phyloP scores from a whole-genome alignment of 1,140 invertebrate genomes.

The Episyrphus balteatus region DNA sequence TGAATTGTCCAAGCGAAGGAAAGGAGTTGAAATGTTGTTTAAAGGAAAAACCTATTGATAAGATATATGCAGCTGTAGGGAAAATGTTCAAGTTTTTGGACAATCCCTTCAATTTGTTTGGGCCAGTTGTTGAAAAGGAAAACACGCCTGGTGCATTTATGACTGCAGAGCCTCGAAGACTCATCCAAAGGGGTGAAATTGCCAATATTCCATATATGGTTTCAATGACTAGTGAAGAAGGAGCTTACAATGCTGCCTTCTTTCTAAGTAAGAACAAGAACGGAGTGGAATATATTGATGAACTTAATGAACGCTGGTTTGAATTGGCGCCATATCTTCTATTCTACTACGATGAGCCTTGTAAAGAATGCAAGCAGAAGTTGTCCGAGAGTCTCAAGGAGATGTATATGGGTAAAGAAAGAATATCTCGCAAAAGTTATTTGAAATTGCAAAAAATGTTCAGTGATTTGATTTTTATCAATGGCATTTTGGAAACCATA shows the following conservation, averaged over 20 bases:
- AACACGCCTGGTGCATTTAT: conserved; percentile 38
- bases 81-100: conserved; percentile 37
- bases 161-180: conserved; percentile 37
- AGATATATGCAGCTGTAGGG: conserved; percentile 14
- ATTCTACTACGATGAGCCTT: too few relatives aligned
- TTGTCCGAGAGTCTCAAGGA: too few relatives aligned
- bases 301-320: conserved; percentile 17
- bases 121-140: conserved; percentile 40
- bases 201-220: conserved; percentile 43
- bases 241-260: conserved; percentile 41
- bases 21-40: conserved; percentile 45
- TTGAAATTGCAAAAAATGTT: too few relatives aligned
- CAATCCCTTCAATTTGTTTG: conserved; percentile 49
- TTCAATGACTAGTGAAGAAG: conserved; percentile 40
- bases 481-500: too few relatives aligned
- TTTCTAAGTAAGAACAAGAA: conserved; percentile 1
- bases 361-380: too few relatives aligned
- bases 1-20: conserved; percentile 43
- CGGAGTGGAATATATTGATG: conserved; percentile 5
- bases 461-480: too few relatives aligned
- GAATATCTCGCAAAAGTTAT: too few relatives aligned
- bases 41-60: conserved; percentile 35
- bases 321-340: conserved; percentile 10
- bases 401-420: too few relatives aligned
- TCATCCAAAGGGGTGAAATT: conserved; percentile 39